phyloP scores from a whole-genome alignment of 2,797 vertebrate species.

The Bufotes viridis region DNA sequence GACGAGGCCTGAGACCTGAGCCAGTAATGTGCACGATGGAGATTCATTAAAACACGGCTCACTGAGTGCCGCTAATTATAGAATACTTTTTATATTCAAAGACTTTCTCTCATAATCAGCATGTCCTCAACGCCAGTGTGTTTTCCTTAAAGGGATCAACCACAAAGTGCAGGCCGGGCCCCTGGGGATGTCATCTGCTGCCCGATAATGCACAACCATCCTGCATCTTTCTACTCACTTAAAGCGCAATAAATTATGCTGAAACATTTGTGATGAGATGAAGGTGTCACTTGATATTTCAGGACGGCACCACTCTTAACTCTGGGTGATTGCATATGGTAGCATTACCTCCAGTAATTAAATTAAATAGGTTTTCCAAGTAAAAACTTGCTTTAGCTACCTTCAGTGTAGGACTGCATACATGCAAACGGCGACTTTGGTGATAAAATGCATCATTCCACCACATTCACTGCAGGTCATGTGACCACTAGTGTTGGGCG shows the following conservation, averaged over 20 bases:
- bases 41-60: not conserved
- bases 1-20: not conserved
- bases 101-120: slow-evolving; percentile 8
- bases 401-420: no score
- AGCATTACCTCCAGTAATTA: not conserved
- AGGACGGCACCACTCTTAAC: not conserved
- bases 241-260: not conserved
- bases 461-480: no score
- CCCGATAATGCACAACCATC: not conserved
- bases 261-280: not conserved
- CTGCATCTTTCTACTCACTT: not conserved
- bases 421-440: no score
- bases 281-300: not conserved
- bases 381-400: no score
- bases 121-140: not conserved
- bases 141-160: not conserved
- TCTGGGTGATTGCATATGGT: not conserved
- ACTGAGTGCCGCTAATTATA: slow-evolving; percentile 19
- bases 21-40: not conserved
- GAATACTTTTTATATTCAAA: not conserved
- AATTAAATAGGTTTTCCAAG: not conserved
- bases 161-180: not conserved
- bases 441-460: no score
- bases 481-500: no score
- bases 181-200: not conserved